These are phyloP conservation scores for Pterostichus madidus DNA, from an alignment of 2,888 invertebrate species.

Conservation along the genomic window DNA sequence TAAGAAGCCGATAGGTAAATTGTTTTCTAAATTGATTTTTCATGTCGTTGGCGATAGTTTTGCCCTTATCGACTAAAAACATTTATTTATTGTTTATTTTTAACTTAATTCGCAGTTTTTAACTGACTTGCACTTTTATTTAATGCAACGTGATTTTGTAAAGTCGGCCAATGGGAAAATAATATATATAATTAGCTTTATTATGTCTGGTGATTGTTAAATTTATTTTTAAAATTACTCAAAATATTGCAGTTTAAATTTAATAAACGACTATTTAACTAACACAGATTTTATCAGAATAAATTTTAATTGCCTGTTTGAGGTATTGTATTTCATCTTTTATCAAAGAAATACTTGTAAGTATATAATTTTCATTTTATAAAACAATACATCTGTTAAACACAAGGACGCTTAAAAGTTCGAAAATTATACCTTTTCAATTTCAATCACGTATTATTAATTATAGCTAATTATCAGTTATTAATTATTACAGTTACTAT, in stretches of 20 bases:
- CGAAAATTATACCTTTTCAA: conserved; percentile 33
- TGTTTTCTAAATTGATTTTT: conserved; percentile 15
- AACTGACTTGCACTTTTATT: background rate
- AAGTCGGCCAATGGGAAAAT: conserved; percentile 22
- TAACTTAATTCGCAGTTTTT: background rate
- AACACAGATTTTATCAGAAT: background rate
- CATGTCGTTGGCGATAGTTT: background rate
- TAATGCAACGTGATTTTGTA: conserved; percentile 12
- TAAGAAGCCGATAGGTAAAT: conserved; percentile 13
- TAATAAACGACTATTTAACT: conserved; percentile 5
- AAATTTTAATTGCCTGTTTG: background rate
- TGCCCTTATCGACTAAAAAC: background rate
- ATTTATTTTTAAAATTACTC: background rate
- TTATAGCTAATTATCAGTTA: conserved; percentile 17
- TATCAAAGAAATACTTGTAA: background rate
- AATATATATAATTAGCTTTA: conserved; percentile 27
- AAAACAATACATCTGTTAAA: conserved; percentile 34
- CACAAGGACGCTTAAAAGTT: conserved; percentile 10
- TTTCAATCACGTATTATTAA: conserved; percentile 28
- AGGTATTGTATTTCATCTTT: background rate
- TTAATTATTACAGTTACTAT: conserved; percentile 21
- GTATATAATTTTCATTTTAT: conserved; percentile 27
- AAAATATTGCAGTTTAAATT: background rate
- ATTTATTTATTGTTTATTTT: conserved; percentile 2
- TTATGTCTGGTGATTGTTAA: background rate